phyloP scores from a whole-genome alignment of 2,888 invertebrate species.

The Diloba caeruleocephala region DNA sequence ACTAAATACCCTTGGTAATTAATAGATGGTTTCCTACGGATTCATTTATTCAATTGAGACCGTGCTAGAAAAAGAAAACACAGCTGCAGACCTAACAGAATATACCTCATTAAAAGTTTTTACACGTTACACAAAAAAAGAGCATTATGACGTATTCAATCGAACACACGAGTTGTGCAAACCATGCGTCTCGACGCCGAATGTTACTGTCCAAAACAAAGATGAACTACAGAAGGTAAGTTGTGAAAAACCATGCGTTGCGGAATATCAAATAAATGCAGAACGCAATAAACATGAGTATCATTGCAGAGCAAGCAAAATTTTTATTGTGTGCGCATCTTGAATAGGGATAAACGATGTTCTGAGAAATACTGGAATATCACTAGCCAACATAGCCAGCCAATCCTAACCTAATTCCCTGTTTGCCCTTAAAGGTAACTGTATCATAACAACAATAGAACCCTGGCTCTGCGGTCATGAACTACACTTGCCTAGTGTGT shows the following conservation, averaged over 20 bases:
- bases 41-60: slow-evolving; percentile 18
- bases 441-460: too few species aligned
- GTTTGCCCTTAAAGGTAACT: too few species aligned
- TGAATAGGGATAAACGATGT: too few species aligned
- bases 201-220: not conserved
- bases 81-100: slow-evolving; percentile 6
- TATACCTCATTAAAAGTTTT: slow-evolving; percentile 46
- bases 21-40: slow-evolving; percentile 14
- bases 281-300: not conserved
- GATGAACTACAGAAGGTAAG: slow-evolving; percentile 18
- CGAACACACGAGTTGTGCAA: slow-evolving; percentile 33
- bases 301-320: too few species aligned
- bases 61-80: slow-evolving; percentile 3
- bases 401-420: too few species aligned
- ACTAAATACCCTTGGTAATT: not conserved
- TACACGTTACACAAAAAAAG: slow-evolving; percentile 28
- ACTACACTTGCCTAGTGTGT: too few species aligned
- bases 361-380: too few species aligned
- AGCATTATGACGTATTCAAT: slow-evolving; percentile 34
- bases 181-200: slow-evolving; percentile 36
- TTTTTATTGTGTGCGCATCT: too few species aligned
- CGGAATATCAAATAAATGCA: too few species aligned
- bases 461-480: too few species aligned
- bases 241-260: not conserved
- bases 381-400: too few species aligned